phyloP scores from a whole-genome alignment of 2,797 vertebrate species.

The Periparus ater region DNA sequence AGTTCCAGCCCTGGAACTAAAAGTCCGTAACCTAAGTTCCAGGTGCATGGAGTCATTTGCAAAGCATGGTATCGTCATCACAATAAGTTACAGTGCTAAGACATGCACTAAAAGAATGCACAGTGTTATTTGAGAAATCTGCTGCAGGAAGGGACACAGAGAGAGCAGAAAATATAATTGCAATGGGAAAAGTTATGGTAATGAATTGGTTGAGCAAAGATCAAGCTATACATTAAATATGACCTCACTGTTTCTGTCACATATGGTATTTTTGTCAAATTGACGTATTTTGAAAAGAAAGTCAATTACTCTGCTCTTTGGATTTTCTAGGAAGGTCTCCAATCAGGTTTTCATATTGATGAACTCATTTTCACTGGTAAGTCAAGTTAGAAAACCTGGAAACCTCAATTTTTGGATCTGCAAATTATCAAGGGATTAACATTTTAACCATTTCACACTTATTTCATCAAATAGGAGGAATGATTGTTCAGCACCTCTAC shows the following conservation, averaged over 20 bases:
- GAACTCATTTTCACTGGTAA: not conserved
- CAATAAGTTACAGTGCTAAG: conserved; percentile 40
- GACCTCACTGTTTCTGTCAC: not conserved
- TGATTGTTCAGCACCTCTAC: not conserved
- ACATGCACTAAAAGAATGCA: conserved; percentile 26
- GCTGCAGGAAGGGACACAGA: conserved; percentile 1
- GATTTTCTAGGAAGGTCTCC: not conserved
- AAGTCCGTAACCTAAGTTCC: conserved; percentile 60
- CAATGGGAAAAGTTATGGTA: conserved; percentile 16
- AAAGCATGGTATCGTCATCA: conserved; percentile 54
- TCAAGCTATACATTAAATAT: not conserved
- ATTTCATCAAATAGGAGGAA: not conserved
- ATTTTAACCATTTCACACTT: not conserved
- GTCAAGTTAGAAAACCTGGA: not conserved
- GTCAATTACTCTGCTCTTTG: not conserved
- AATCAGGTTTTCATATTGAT: not conserved
- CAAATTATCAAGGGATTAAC: not conserved
- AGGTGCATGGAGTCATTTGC: conserved; percentile 41
- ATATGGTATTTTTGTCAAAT: not conserved
- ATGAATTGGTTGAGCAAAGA: not conserved
- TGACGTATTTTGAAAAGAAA: not conserved
- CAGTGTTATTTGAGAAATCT: conserved; percentile 37
- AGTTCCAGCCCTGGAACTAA: conserved; percentile 51
- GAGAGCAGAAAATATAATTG: conserved; percentile 33
- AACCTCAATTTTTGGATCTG: not conserved